Percentiles rank a stretch among this genome's conserved stretches.
Evolutionary conservation across 2,113 vertebrate genomes (phyloP).

Genomic region (Crotalus tigris): DNA sequence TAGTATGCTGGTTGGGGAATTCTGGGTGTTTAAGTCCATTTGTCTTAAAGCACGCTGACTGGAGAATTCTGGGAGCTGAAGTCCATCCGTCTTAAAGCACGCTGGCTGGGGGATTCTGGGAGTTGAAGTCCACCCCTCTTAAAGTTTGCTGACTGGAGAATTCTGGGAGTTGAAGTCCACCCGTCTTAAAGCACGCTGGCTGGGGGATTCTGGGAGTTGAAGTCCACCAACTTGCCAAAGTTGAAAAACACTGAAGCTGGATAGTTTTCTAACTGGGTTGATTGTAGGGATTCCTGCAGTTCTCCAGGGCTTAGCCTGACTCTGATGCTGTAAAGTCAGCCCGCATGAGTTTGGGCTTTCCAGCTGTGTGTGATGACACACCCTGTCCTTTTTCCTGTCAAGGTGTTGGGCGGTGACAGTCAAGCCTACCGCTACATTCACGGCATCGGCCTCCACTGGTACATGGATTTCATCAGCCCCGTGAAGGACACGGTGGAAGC

Average conservation of each 20-base stretch:
- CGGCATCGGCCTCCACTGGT: constrained; percentile 92
- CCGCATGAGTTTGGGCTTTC: too few species aligned
- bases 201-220: neutral
- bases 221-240: too few species aligned
- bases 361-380: too few species aligned
- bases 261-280: neutral
- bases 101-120: too few species aligned
- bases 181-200: too few species aligned
- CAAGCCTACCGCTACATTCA: constrained; percentile 79
- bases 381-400: neutral
- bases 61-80: too few species aligned
- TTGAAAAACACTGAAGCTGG: neutral
- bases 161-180: neutral
- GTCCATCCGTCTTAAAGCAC: too few species aligned
- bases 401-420: constrained; percentile 82
- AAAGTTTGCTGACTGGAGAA: too few species aligned
- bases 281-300: neutral
- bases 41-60: too few species aligned
- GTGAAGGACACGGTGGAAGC: constrained; percentile 75
- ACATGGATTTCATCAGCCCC: constrained; percentile 79
- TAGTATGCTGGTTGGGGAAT: too few species aligned
- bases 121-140: too few species aligned
- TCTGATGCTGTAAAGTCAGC: neutral
- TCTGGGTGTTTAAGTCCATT: too few species aligned
- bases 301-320: neutral